phyloP scores from a whole-genome alignment of 2,113 vertebrate genomes.

The Saccopteryx bilineata region DNA sequence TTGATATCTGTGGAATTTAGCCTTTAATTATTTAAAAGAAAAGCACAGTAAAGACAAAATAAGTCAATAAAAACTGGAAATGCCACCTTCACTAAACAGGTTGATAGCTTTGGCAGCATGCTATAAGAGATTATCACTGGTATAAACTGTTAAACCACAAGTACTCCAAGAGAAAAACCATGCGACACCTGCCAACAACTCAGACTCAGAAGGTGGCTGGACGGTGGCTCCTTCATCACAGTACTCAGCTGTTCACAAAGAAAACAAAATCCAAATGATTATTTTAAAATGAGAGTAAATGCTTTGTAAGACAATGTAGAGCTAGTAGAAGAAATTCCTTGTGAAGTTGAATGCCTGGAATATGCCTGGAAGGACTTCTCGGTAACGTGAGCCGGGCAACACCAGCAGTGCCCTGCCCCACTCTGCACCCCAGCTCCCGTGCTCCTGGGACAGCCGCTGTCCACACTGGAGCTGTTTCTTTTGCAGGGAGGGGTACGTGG shows the following conservation, averaged over 20 bases:
- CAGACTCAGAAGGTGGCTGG: slow-evolving; percentile 43
- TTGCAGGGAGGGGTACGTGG: background rate
- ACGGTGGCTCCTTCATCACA: slow-evolving; percentile 24
- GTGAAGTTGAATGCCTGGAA: background rate
- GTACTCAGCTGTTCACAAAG: slow-evolving; percentile 53
- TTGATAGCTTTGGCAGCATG: slow-evolving; percentile 32
- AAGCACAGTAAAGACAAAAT: slow-evolving; percentile 49
- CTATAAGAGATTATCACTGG: slow-evolving; percentile 68
- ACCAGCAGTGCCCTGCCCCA: background rate
- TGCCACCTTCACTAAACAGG: slow-evolving; percentile 45
- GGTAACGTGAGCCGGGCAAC: background rate
- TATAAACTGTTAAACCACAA: slow-evolving; percentile 73
- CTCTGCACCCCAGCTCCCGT: background rate
- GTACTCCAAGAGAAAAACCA: slow-evolving; percentile 17
- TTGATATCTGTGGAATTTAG: slow-evolving; percentile 51
- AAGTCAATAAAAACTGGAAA: slow-evolving; percentile 50
- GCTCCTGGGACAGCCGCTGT: background rate
- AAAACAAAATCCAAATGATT: slow-evolving; percentile 62
- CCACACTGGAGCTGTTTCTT: background rate
- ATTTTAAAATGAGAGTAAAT: slow-evolving; percentile 56
- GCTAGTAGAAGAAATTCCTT: slow-evolving; percentile 49
- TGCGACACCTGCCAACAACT: slow-evolving; percentile 61
- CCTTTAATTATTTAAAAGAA: slow-evolving; percentile 68
- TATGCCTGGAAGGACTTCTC: background rate
- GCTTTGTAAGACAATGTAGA: background rate